phyloP scores from a whole-genome alignment of 2,113 vertebrate species.

The Thamnaconus septentrionalis region DNA sequence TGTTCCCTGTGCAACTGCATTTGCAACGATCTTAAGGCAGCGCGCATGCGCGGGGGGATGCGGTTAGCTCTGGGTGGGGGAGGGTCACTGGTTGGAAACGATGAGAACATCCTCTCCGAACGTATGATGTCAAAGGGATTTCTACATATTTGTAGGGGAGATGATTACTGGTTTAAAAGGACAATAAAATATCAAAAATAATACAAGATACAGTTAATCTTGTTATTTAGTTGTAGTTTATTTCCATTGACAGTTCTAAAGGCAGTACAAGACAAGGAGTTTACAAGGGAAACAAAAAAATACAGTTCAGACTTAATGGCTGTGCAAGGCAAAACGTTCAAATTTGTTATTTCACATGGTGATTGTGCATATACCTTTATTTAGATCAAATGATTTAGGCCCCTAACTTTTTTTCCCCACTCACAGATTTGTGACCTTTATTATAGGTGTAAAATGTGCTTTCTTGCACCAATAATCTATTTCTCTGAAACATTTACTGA shows the following conservation, averaged over 20 bases:
- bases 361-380: too few species aligned
- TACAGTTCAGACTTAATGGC: too few species aligned
- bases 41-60: constrained; percentile 74
- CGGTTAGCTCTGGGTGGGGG: constrained; percentile 60
- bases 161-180: constrained; percentile 6
- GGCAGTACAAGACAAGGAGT: too few species aligned
- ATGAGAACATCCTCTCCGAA: constrained; percentile 62
- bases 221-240: too few species aligned
- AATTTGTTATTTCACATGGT: too few species aligned
- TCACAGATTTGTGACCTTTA: neutral
- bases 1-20: constrained; percentile 9
- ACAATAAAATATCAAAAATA: constrained; percentile 9
- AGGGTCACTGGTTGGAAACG: constrained; percentile 59
- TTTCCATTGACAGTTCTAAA: too few species aligned
- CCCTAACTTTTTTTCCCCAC: too few species aligned
- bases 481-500: neutral
- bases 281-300: too few species aligned
- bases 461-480: neutral
- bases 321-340: neutral
- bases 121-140: constrained; percentile 69
- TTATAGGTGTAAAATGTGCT: neutral
- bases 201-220: neutral
- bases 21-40: constrained; percentile 13
- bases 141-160: constrained; percentile 47
- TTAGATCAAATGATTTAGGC: too few species aligned